Evolutionary conservation across 1,140 invertebrate species (phyloP).

Genomic region (Drosophila ambigua): DNA sequence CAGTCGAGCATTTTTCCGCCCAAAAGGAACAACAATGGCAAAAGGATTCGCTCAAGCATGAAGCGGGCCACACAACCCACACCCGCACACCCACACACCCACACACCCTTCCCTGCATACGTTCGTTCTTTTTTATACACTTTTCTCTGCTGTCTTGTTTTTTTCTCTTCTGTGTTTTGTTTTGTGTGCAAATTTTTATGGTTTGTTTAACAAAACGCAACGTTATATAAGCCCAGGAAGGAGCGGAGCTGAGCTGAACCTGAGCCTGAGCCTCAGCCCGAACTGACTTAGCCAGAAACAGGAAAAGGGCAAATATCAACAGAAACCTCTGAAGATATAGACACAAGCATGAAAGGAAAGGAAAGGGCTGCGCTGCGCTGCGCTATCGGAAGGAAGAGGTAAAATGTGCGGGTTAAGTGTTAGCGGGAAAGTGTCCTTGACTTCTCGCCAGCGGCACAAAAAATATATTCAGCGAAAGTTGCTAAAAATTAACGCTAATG

Average conservation of each 20-base stretch:
- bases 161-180: constrained; percentile 3
- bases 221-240: constrained; percentile 56
- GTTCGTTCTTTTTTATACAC: constrained; percentile 8
- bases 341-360: not conserved
- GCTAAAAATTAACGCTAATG: constrained; percentile 34
- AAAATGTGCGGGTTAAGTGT: constrained; percentile 16
- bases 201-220: constrained; percentile 80
- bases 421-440: constrained; percentile 49
- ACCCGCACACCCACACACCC: too few species aligned
- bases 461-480: constrained; percentile 2
- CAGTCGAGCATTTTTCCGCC: constrained; percentile 37
- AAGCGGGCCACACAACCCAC: constrained; percentile 33
- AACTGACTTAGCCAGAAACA: constrained; percentile 39
- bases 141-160: constrained; percentile 5
- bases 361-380: constrained; percentile 23
- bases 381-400: constrained; percentile 21
- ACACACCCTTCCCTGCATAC: constrained; percentile 9
- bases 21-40: constrained; percentile 21
- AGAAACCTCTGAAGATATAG: constrained; percentile 11
- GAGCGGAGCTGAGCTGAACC: constrained; percentile 11
- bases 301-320: constrained; percentile 35
- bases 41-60: constrained; percentile 74
- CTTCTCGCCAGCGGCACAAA: not conserved
- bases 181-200: constrained; percentile 78
- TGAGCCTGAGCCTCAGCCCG: too few species aligned